Evolutionary conservation across 2,113 vertebrate genomes (phyloP), one percentile per base, ranked within the genome.

Genomic region (Fulica atra): DNA sequence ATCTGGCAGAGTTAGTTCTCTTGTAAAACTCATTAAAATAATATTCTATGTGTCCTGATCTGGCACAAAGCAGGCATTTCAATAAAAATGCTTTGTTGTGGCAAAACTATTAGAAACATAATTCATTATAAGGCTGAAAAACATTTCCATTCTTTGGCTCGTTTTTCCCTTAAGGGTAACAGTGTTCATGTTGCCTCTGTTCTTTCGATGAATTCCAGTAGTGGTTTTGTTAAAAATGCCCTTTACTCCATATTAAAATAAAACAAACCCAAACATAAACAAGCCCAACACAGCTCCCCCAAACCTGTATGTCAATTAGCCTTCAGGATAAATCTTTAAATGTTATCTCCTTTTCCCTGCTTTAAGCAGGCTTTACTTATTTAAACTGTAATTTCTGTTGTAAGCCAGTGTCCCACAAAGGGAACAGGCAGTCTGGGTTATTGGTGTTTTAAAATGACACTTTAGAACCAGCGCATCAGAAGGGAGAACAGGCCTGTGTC

Each of bases 71-170:
- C 82, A 97, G 95, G 95, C 96, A 97, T 97, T 98, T 98, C 98
- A 98, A 96, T 97, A 97, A 98, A 98, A 98, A 97, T 97, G 97
- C 98, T 98, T 98, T 98, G 95, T 98, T 98, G 98, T 98, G 98
- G 98, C 85, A 59, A 97, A 98, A 97, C 97, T 98, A 95, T 98
- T 98, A 98, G 98, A 97, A 98, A 94, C 97, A 98, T 98, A 98
- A 98, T 98, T 97, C 97, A 98, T 97, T 97, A 95, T 96, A 97
- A 97, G 97, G 96, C 95, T 95, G 97, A 97, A 98, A 98, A 98
- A 98, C 97, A 97, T 98, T 98, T 98, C 96, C 97, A 98, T 97
- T 97, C 97, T 98, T 97, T 91, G 97, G 92, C 92, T 97, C 97
- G 93, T 96, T 98, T 97, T 97, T 82, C 97, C 97, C 97, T 97